Evolutionary conservation across 2,113 vertebrate species (phyloP).

Genomic region (Cheirogaleus medius): DNA sequence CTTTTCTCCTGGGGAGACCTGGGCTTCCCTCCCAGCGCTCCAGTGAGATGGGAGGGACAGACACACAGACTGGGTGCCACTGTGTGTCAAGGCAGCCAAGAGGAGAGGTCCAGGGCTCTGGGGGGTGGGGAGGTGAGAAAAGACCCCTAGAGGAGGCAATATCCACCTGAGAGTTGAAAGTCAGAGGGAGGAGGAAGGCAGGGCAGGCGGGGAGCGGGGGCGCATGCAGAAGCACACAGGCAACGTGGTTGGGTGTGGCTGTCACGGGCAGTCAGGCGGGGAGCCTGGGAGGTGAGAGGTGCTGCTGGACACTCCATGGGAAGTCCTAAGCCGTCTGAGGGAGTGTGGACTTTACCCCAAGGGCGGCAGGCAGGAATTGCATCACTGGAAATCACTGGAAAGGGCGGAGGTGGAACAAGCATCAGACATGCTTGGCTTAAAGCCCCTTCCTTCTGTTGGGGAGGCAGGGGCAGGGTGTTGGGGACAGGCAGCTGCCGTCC

Average conservation of each 20-base stretch:
- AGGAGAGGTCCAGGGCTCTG: not conserved
- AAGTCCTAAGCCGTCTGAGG: not conserved
- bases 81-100: not conserved
- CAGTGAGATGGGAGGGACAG: not conserved
- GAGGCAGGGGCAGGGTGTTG: not conserved
- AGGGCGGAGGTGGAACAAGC: not conserved
- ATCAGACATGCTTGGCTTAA: not conserved
- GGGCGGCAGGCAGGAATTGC: not conserved
- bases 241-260: not conserved
- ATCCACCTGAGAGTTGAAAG: not conserved
- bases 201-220: too few relatives aligned
- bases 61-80: not conserved
- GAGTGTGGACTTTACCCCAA: not conserved
- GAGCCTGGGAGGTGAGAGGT: not conserved
- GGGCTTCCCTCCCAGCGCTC: not conserved
- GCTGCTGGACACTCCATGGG: fast-evolving
- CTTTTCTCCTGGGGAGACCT: not conserved
- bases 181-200: not conserved
- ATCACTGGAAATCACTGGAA: not conserved
- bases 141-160: not conserved
- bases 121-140: not conserved
- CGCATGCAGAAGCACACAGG: not conserved
- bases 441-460: not conserved
- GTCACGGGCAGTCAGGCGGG: fast-evolving
- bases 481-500: fast-evolving